Percentiles rank a stretch among this genome's conserved stretches.
Evolutionary conservation across 1,140 invertebrate species (phyloP).

Genomic region (Nasonia vitripennis): DNA sequence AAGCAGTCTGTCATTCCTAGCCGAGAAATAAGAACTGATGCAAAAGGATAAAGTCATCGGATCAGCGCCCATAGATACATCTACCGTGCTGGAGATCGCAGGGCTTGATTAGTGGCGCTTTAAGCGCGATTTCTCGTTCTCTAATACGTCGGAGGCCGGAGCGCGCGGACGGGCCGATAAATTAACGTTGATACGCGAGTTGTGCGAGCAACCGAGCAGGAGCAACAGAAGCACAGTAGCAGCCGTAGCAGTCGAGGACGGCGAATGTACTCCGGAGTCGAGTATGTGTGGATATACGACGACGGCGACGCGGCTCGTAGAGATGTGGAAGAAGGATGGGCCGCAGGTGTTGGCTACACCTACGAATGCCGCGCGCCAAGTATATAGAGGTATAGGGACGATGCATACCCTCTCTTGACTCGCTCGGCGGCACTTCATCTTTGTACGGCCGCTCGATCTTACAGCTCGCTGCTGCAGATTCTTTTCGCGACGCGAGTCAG

Average conservation of each 20-base stretch:
- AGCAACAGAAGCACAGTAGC: constrained; percentile 46
- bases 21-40: no score
- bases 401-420: constrained; percentile 12
- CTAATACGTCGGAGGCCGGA: constrained; percentile 56
- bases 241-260: constrained; percentile 55
- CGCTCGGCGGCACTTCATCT: constrained; percentile 41
- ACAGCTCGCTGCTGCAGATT: background rate
- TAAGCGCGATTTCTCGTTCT: constrained; percentile 63
- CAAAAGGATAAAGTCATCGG: no score
- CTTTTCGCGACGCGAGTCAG: background rate
- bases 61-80: background rate
- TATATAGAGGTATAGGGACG: background rate
- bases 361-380: background rate
- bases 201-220: constrained; percentile 59
- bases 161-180: constrained; percentile 59
- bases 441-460: background rate
- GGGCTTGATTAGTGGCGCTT: constrained; percentile 58
- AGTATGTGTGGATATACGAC: constrained; percentile 47
- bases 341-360: constrained; percentile 59
- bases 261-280: background rate
- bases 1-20: no score
- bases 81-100: background rate
- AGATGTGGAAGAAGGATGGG: constrained; percentile 64
- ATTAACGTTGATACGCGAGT: constrained; percentile 64
- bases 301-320: constrained; percentile 52